Evolutionary conservation across 1,140 invertebrate species (phyloP).

Genomic region (Caenorhabditis latens): DNA sequence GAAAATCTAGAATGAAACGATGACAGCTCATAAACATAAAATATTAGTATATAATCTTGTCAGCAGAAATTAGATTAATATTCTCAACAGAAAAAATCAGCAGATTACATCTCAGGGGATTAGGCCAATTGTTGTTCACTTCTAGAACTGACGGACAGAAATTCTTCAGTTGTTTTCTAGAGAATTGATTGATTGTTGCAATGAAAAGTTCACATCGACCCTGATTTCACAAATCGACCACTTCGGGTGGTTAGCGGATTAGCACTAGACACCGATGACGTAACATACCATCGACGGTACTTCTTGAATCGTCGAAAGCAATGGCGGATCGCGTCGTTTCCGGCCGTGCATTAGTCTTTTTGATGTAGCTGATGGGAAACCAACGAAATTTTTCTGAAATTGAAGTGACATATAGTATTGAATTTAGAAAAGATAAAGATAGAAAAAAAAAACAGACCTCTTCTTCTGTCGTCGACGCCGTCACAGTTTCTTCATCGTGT

Average conservation of each 20-base stretch:
- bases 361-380: neutral
- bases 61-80: no score
- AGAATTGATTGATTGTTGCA: no score
- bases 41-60: no score
- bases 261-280: neutral
- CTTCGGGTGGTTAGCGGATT: neutral
- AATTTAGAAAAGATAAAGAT: neutral
- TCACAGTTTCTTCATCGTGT: conserved; percentile 45
- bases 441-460: neutral
- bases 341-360: conserved; percentile 20
- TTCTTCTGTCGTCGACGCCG: conserved; percentile 9
- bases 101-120: no score
- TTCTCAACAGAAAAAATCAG: no score
- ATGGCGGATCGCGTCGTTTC: conserved; percentile 4
- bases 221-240: no score
- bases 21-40: no score
- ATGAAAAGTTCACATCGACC: no score
- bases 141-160: no score
- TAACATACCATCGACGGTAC: conserved; percentile 43
- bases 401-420: neutral
- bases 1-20: neutral
- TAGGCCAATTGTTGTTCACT: no score
- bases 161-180: no score
- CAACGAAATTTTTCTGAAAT: neutral
- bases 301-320: conserved; percentile 26